phyloP scores from a whole-genome alignment of 1,140 invertebrate genomes.

The Manduca sexta region DNA sequence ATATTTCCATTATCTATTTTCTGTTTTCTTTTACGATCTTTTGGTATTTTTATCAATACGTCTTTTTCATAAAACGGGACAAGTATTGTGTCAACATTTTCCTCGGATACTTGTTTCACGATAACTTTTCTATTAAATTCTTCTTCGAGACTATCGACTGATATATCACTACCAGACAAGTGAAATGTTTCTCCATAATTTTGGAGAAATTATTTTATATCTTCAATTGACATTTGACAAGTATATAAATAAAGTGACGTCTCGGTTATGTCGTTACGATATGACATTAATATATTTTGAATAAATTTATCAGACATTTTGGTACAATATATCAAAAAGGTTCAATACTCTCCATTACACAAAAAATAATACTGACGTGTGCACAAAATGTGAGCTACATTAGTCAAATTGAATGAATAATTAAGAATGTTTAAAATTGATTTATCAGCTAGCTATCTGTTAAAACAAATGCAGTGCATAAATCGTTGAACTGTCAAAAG shows the following conservation, averaged over 20 bases:
- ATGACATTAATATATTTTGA: too few species aligned
- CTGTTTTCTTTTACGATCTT: constrained; percentile 30
- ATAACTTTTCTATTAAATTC: constrained; percentile 30
- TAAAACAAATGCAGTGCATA: constrained; percentile 5
- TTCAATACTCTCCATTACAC: too few species aligned
- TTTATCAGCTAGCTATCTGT: constrained; percentile 6
- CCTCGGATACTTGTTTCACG: constrained; percentile 20
- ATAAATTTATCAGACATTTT: too few species aligned
- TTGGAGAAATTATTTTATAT: constrained; percentile 6
- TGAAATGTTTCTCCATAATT: constrained; percentile 44
- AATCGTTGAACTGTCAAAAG: constrained; percentile 20
- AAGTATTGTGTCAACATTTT: constrained; percentile 52
- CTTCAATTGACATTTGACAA: not conserved
- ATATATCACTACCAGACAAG: constrained; percentile 43
- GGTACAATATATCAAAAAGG: too few species aligned
- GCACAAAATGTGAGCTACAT: not conserved
- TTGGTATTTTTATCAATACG: constrained; percentile 53
- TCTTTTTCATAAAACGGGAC: constrained; percentile 66
- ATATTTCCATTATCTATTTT: constrained; percentile 11
- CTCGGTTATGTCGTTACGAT: not conserved
- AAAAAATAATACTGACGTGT: too few species aligned
- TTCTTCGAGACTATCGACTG: constrained; percentile 52
- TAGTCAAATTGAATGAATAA: too few species aligned
- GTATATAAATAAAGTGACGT: too few species aligned
- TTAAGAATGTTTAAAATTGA: not conserved